Evolutionary conservation across 2,113 vertebrate genomes (phyloP).

Genomic region (Ia io): DNA sequence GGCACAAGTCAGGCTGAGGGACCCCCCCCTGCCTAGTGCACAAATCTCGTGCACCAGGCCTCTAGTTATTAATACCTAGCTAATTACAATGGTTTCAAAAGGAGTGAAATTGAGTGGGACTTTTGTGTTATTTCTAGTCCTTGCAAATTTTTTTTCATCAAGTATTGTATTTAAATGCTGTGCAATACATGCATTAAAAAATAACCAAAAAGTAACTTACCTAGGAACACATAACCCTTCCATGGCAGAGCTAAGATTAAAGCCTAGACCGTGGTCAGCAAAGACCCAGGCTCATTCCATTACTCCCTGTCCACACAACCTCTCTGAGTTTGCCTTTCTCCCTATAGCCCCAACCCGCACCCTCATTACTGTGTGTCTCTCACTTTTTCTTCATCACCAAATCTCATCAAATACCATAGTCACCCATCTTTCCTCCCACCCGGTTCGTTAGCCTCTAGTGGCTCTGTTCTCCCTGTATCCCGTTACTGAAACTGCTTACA

Average conservation of each 20-base stretch:
- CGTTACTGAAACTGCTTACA: neutral
- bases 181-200: neutral
- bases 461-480: neutral
- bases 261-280: neutral
- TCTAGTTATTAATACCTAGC: neutral
- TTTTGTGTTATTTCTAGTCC: neutral
- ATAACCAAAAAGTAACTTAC: neutral
- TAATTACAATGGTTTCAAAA: neutral
- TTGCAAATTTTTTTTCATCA: neutral
- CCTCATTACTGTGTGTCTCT: neutral
- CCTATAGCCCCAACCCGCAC: neutral
- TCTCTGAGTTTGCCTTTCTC: neutral
- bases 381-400: neutral
- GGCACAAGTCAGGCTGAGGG: too few species aligned
- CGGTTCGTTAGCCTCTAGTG: neutral
- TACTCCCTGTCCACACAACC: neutral
- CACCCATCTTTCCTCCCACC: neutral
- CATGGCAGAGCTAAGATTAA: neutral
- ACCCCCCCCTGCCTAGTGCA: too few species aligned
- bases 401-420: neutral
- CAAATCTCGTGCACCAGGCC: too few species aligned
- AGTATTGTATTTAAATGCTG: neutral
- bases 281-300: neutral
- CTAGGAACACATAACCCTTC: neutral
- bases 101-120: neutral